phyloP scores from a whole-genome alignment of 1,140 invertebrate genomes.

The Dendrolimus kikuchii region DNA sequence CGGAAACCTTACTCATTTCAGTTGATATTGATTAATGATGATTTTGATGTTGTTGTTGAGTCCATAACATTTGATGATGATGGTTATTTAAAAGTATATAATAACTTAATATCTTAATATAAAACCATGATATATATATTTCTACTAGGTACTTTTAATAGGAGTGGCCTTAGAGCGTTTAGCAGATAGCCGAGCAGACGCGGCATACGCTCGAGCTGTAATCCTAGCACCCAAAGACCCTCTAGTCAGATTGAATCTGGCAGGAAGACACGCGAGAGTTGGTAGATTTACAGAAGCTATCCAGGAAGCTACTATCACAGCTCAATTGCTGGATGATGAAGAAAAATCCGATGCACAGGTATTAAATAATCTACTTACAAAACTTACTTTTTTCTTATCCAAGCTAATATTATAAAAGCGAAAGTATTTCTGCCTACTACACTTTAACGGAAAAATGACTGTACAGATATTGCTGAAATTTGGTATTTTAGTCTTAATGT shows the following conservation, averaged over 20 bases:
- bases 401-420: no score
- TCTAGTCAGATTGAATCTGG: conserved; percentile 44
- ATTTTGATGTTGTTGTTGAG: no score
- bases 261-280: conserved; percentile 40
- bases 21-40: no score
- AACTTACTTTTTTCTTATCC: no score
- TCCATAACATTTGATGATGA: no score
- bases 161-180: conserved; percentile 50
- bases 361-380: not conserved
- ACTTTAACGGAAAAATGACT: no score
- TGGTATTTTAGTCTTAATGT: no score
- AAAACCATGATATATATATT: not conserved
- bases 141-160: conserved; percentile 47
- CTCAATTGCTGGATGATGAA: conserved; percentile 23
- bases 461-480: no score
- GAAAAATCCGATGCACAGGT: conserved; percentile 46
- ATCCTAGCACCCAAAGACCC: conserved; percentile 34
- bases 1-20: no score
- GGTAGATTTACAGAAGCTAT: conserved; percentile 32
- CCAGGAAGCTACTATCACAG: conserved; percentile 31
- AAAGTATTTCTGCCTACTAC: no score
- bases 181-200: conserved; percentile 46
- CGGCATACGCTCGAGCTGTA: conserved; percentile 42
- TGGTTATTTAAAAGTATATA: no score
- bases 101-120: no score